Conservation (phyloP, 2,113 vertebrate species). For the Rhizomys pruinosus region DNA sequence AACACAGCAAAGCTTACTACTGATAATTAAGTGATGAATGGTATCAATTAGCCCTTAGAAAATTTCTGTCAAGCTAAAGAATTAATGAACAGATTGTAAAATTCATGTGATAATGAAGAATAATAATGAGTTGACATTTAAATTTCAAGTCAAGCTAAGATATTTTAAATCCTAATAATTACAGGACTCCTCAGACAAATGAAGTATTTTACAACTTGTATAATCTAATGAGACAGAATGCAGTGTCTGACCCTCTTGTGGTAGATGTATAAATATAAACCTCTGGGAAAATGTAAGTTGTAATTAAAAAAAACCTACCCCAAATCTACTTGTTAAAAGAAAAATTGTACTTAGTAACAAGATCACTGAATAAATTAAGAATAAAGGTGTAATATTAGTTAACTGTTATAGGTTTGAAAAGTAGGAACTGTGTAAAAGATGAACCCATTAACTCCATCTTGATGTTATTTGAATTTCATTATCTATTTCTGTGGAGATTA, state of each 20-base stretch:
- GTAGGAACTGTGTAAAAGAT: slow-evolving; percentile 30
- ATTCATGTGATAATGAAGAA: not conserved
- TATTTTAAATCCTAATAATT: slow-evolving; percentile 37
- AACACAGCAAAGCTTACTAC: slow-evolving; percentile 1
- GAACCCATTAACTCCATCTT: not conserved
- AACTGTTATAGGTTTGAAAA: slow-evolving; percentile 25
- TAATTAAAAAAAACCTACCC: slow-evolving; percentile 13
- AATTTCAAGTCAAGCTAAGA: not conserved
- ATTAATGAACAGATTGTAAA: slow-evolving; percentile 2
- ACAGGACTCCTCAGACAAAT: not conserved
- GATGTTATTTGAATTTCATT: slow-evolving; percentile 8
- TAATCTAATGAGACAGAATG: not conserved
- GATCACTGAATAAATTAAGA: slow-evolving; percentile 12
- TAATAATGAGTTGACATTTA: slow-evolving; percentile 38
- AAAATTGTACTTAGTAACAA: slow-evolving; percentile 17
- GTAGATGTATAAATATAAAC: not conserved
- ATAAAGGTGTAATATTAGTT: not conserved
- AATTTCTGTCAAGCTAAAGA: not conserved
- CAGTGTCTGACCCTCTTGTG: slow-evolving; percentile 10
- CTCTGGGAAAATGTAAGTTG: slow-evolving; percentile 41
- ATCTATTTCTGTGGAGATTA: slow-evolving; percentile 23
- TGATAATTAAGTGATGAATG: not conserved
- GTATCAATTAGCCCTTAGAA: not conserved
- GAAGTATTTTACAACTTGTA: not conserved
- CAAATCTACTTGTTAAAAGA: slow-evolving; percentile 52